Evolutionary conservation across 1,140 invertebrate genomes (phyloP).

Genomic region (Brachionus rotundiformis): DNA sequence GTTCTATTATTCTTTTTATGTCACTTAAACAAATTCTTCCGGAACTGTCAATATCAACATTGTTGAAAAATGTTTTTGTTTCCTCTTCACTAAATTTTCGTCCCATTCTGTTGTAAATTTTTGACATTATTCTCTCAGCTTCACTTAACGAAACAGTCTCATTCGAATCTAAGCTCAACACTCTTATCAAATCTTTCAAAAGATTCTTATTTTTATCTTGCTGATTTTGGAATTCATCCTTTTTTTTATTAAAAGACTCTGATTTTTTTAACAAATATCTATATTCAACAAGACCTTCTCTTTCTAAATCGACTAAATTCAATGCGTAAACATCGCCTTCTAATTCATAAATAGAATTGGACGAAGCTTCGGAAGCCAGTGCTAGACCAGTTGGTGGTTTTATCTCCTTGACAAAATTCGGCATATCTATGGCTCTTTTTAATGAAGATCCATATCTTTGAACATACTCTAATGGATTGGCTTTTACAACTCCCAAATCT

Average conservation of each 20-base stretch:
- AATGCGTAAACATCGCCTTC: conserved; percentile 40
- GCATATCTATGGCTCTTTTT: conserved; percentile 10
- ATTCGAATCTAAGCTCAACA: conserved; percentile 3
- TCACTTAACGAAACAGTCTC: conserved; percentile 43
- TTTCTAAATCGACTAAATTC: conserved; percentile 48
- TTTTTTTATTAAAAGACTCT: conserved; percentile 4
- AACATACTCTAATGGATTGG: conserved; percentile 48
- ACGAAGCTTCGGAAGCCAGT: conserved; percentile 10
- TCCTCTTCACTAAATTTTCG: conserved; percentile 20
- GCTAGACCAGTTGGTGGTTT: conserved; percentile 7
- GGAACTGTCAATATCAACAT: not conserved
- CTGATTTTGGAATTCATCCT: not conserved
- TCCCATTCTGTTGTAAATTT: not conserved
- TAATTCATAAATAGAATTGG: conserved; percentile 8
- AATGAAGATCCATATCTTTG: conserved; percentile 42
- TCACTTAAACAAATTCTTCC: conserved; percentile 26
- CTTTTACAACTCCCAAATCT: conserved; percentile 50
- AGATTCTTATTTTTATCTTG: not conserved
- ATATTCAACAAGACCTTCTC: conserved; percentile 37
- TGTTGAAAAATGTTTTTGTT: conserved; percentile 19
- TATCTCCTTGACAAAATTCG: conserved; percentile 48
- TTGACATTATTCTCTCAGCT: conserved; percentile 39
- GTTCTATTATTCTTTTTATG: conserved; percentile 13
- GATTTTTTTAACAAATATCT: conserved; percentile 13
- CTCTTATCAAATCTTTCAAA: not conserved